phyloP scores from a whole-genome alignment of 1,140 invertebrate genomes.

The Solen grandis region DNA sequence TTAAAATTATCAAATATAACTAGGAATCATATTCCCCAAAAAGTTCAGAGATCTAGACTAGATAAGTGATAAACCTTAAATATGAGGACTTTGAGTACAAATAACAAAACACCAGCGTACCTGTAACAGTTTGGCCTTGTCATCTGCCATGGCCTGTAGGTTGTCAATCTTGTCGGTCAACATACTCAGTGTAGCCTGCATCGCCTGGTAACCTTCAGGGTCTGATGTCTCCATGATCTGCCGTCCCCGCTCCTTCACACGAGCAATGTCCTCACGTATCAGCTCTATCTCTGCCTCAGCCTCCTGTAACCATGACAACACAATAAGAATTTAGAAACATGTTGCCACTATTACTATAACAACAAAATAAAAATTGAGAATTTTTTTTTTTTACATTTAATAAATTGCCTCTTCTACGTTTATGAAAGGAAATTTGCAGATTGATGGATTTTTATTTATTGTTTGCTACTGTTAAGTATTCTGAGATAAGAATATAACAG shows the following conservation, averaged over 20 bases:
- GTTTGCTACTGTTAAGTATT: too few species aligned
- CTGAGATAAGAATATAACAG: too few species aligned
- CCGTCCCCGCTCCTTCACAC: slow-evolving; percentile 65
- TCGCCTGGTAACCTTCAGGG: slow-evolving; percentile 70
- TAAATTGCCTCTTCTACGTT: too few species aligned
- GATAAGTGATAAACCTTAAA: not conserved
- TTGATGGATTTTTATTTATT: too few species aligned
- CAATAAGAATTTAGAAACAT: not conserved
- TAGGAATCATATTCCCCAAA: not conserved
- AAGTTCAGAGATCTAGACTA: not conserved
- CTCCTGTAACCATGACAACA: slow-evolving; percentile 62
- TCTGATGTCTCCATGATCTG: slow-evolving; percentile 70
- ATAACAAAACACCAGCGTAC: too few species aligned
- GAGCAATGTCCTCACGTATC: slow-evolving; percentile 68
- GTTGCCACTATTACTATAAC: too few species aligned
- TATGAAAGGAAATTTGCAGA: too few species aligned
- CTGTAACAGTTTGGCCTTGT: slow-evolving; percentile 72
- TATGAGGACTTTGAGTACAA: too few species aligned
- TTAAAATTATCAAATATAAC: not conserved
- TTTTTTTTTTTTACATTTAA: too few species aligned
- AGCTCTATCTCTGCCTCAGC: slow-evolving; percentile 65
- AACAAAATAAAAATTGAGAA: too few species aligned
- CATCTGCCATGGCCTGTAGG: slow-evolving; percentile 67
- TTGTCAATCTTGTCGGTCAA: slow-evolving; percentile 69
- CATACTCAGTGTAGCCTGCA: slow-evolving; percentile 74